Evolutionary conservation across 2,888 invertebrate genomes (phyloP), one percentile per base, ranked within the genome.

Genomic region (Atethmia centrago): DNA sequence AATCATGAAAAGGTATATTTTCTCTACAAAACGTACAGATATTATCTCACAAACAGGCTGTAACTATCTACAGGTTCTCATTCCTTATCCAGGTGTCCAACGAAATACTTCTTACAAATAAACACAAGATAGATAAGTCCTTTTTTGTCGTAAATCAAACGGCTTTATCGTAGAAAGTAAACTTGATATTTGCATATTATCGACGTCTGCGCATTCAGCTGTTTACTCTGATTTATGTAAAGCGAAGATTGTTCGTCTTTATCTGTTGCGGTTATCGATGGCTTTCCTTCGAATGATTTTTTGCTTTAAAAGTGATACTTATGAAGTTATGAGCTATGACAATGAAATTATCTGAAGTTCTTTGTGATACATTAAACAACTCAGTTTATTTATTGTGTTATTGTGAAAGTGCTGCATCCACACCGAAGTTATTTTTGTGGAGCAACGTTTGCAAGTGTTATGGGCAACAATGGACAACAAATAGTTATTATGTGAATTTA

Each of bases 171-270:
- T 84, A 76, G 81, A 84, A 84, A 90, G 88, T 88, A 77, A 81
- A 85, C 84, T 78, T 65, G 79, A 80, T 86, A 89, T 91, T 90
- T 88, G 88, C 87, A 86, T 89, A 89, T 82, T 81, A 84, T 88
- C 83, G 86, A 88, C 84, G 74, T 82, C 68, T 75, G 75, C 74
- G 82, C 83, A 83, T 89, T 86, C 77, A 85, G 75, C 79, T 88
- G 80, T 88, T 87, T 87, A 77, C 83, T 74, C 78, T 84, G 86
- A 86, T 80, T 88, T 87, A 82, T 84, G 85, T 82, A 66, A 77
- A 82, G 71, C 63, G 40, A 62, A 77, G 76, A 74, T 69, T 69
- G 62, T 76, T 73, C 71, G 61, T 64, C 67, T 80, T 77, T 84
- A 85, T 86, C 85, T 76, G 28, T 51, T 12, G 66, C 71, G 72